Percentiles rank a stretch among this genome's conserved stretches.
phyloP scores from a whole-genome alignment of 2,888 invertebrate species.

The Philonicus albiceps region DNA sequence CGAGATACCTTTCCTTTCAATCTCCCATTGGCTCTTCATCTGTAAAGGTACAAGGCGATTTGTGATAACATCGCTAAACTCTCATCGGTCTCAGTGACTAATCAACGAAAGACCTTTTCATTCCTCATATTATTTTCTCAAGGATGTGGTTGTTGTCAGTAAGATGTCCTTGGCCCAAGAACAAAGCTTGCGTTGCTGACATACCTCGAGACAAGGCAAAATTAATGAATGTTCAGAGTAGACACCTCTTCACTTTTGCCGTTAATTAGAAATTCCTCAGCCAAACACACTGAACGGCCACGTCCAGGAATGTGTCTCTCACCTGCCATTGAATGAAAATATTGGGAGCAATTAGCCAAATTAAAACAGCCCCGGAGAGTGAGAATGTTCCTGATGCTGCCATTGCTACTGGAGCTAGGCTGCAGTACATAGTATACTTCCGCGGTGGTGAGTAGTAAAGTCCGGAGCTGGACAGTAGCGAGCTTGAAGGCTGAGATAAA shows the following conservation, averaged over 20 bases:
- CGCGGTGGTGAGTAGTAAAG: neutral
- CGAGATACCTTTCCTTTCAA: neutral
- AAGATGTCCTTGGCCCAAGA: neutral
- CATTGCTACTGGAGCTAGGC: neutral
- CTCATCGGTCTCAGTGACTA: neutral
- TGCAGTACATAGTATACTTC: neutral
- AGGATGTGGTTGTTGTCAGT: neutral
- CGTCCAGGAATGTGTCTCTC: conserved; percentile 31
- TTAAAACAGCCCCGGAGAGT: conserved; percentile 17
- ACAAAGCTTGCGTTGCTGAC: conserved; percentile 16
- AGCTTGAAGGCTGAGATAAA: neutral
- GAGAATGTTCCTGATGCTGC: neutral
- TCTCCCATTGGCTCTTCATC: neutral
- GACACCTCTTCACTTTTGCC: conserved; percentile 38
- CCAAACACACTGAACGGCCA: neutral
- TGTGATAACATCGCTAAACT: neutral
- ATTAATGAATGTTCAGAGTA: conserved; percentile 38
- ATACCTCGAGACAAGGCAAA: conserved; percentile 25
- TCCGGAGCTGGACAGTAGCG: neutral
- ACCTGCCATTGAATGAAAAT: conserved; percentile 23
- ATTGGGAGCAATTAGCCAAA: conserved; percentile 42
- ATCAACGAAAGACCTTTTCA: neutral
- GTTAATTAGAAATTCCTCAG: conserved; percentile 38
- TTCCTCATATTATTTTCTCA: conserved; percentile 10
- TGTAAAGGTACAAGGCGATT: neutral